These are phyloP conservation scores for Drosophila acutilabella DNA, from an alignment of 2,888 invertebrate genomes.

Conservation along the genomic window DNA sequence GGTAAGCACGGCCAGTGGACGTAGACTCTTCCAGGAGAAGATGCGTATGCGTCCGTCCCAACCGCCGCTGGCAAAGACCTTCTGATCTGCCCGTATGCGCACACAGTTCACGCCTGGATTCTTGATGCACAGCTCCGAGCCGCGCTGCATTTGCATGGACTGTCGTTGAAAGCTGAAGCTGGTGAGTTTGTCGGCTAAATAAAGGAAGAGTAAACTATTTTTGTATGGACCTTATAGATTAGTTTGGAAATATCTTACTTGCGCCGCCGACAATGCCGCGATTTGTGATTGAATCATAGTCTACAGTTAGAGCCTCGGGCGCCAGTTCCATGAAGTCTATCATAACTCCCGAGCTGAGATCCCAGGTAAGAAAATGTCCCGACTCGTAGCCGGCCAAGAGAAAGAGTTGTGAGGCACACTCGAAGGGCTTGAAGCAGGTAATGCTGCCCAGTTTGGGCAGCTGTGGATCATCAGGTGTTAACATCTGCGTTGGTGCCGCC, in stretches of 20 bases:
- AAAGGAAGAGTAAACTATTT: neutral
- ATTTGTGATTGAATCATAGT: conserved; percentile 88
- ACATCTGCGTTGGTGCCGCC: conserved; percentile 82
- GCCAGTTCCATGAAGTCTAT: conserved; percentile 84
- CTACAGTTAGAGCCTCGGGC: conserved; percentile 90
- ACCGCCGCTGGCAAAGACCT: conserved; percentile 90
- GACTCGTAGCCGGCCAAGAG: conserved; percentile 91
- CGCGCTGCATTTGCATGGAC: conserved; percentile 86
- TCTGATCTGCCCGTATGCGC: conserved; percentile 89
- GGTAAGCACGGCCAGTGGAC: conserved; percentile 90
- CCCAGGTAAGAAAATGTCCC: conserved; percentile 90
- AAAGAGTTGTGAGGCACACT: conserved; percentile 85
- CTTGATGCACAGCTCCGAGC: conserved; percentile 88
- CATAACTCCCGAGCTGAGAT: conserved; percentile 87
- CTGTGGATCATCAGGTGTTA: conserved; percentile 83
- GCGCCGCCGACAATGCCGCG: conserved; percentile 88
- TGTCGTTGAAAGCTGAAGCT: conserved; percentile 82
- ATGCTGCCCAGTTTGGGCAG: conserved; percentile 86
- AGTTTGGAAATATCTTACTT: conserved; percentile 49
- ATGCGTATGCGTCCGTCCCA: conserved; percentile 92
- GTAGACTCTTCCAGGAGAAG: conserved; percentile 91
- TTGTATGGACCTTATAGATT: neutral
- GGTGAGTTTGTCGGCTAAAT: conserved; percentile 75
- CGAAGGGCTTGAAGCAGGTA: conserved; percentile 87
- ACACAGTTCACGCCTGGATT: conserved; percentile 91